Evolutionary conservation across 2,113 vertebrate species (phyloP).

Genomic region (Colinus virginianus): DNA sequence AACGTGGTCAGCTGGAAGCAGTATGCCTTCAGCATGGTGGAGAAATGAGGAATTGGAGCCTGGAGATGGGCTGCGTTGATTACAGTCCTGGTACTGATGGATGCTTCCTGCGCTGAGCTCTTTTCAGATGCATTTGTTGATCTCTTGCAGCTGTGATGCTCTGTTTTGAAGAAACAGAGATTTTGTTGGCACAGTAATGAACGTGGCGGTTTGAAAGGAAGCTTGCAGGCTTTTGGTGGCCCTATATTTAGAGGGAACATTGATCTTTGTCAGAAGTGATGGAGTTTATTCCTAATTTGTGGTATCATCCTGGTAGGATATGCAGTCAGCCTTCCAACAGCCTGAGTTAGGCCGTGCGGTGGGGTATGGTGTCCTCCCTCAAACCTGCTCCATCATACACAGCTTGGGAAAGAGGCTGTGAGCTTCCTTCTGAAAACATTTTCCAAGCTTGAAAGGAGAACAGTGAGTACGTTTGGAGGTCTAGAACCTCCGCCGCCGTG

Average conservation of each 20-base stretch:
- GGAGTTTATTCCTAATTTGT: neutral
- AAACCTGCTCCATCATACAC: neutral
- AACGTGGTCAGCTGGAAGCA: neutral
- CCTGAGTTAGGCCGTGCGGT: fast-evolving
- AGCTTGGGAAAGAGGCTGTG: neutral
- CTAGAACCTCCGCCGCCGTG: neutral
- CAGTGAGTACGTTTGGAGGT: neutral
- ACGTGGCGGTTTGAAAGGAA: neutral
- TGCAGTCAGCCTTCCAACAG: neutral
- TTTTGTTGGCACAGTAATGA: neutral
- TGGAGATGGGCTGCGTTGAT: neutral
- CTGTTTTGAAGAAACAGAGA: neutral
- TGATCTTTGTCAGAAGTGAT: fast-evolving
- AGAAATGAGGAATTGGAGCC: neutral
- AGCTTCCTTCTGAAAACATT: neutral
- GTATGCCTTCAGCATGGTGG: neutral
- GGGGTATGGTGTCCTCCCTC: neutral
- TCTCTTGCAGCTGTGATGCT: neutral
- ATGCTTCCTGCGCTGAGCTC: neutral
- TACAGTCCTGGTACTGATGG: neutral
- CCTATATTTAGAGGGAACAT: neutral
- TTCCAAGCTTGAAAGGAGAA: neutral
- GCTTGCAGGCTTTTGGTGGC: neutral
- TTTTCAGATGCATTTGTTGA: neutral
- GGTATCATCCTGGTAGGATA: neutral